Conservation (phyloP, 2,888 invertebrate species). For the Iphiclides podalirius region DNA sequence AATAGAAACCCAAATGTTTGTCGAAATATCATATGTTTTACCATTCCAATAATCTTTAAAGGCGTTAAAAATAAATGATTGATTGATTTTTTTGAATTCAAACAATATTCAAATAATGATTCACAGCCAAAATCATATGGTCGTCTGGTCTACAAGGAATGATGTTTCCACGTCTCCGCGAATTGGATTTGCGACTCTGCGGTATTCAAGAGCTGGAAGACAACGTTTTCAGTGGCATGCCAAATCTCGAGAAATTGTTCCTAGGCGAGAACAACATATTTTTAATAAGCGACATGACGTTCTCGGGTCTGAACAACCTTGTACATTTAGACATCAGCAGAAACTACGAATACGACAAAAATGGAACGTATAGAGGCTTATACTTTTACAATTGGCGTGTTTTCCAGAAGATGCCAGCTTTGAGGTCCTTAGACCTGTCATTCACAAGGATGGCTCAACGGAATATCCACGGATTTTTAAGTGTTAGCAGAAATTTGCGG, state of each 20-base stretch:
- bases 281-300: conserved; percentile 56
- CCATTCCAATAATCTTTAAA: no score
- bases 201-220: conserved; percentile 64
- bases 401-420: conserved; percentile 36
- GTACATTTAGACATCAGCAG: conserved; percentile 77
- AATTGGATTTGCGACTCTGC: conserved; percentile 80
- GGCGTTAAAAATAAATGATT: no score
- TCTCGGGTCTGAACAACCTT: conserved; percentile 55
- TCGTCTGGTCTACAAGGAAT: conserved; percentile 41
- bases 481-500: conserved; percentile 39
- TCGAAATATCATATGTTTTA: no score
- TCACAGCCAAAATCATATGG: conserved; percentile 37
- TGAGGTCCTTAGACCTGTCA: conserved; percentile 56
- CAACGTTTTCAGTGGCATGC: conserved; percentile 66
- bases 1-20: no score
- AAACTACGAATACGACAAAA: conserved; percentile 42
- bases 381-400: conserved; percentile 33
- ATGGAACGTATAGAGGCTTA: conserved; percentile 33
- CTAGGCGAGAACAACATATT: conserved; percentile 76
- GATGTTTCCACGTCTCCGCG: conserved; percentile 56
- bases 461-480: conserved; percentile 37
- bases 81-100: no score
- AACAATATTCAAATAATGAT: no score
- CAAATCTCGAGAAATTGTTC: conserved; percentile 66
- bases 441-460: conserved; percentile 41